phyloP scores from a whole-genome alignment of 2,888 invertebrate genomes.

The Leucozona laternaria region DNA sequence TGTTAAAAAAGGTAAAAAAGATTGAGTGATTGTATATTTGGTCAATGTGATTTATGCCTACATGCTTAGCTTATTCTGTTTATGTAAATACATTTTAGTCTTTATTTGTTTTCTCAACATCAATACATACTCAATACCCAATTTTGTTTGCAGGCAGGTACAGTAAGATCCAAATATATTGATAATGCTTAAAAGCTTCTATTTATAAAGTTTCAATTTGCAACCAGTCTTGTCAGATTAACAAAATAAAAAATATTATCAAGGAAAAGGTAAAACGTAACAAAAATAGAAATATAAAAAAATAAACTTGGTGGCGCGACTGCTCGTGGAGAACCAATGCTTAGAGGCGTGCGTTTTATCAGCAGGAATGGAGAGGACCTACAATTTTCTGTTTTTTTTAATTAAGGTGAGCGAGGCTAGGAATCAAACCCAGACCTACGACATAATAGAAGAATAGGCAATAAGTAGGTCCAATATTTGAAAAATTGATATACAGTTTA shows the following conservation, averaged over 20 bases:
- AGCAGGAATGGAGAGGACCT: too few species aligned
- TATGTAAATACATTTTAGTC: neutral
- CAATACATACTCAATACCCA: neutral
- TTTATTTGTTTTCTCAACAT: constrained; percentile 1
- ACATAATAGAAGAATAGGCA: too few species aligned
- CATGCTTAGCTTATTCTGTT: too few species aligned
- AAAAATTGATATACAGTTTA: too few species aligned
- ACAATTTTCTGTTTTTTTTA: too few species aligned
- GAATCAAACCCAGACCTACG: too few species aligned
- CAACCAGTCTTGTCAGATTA: neutral
- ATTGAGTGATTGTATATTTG: neutral
- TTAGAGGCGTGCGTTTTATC: too few species aligned
- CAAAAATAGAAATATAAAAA: too few species aligned
- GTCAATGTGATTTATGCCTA: neutral
- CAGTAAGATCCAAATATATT: constrained; percentile 2
- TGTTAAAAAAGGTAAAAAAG: neutral
- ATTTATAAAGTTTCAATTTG: neutral
- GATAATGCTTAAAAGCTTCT: neutral
- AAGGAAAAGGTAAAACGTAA: neutral
- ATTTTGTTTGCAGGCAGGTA: neutral
- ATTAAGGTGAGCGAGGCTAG: too few species aligned
- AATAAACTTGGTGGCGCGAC: too few species aligned
- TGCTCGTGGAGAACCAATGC: too few species aligned
- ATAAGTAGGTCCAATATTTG: too few species aligned
- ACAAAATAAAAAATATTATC: neutral